Conservation (phyloP, 2,888 invertebrate genomes). For the Pachycephus smyrnensis region DNA sequence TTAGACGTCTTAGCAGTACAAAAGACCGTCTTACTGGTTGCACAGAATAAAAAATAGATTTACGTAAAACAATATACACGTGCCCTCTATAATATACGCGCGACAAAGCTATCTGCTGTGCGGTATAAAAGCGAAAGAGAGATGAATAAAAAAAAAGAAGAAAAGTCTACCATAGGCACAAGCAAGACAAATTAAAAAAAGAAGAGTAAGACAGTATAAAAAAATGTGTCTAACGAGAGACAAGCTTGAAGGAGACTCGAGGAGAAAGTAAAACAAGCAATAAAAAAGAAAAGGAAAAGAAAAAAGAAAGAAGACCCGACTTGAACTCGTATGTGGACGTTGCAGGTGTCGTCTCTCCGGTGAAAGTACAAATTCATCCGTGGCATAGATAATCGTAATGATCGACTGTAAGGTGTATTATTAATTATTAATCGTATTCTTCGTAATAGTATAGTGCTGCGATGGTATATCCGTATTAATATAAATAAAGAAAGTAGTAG, state of each 20-base stretch:
- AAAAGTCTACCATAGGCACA: no score
- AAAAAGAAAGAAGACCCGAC: constrained; percentile 12
- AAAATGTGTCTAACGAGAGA: no score
- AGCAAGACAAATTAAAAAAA: no score
- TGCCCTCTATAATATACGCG: no score
- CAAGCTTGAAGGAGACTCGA: constrained; percentile 33
- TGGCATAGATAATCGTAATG: constrained; percentile 18
- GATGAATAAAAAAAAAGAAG: no score
- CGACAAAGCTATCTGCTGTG: no score
- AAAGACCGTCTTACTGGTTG: not conserved
- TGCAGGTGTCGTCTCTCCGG: not conserved
- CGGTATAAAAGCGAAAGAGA: no score
- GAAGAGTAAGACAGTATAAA: no score
- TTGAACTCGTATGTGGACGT: not conserved
- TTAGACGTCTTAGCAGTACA: not conserved
- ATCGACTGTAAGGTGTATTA: constrained; percentile 11
- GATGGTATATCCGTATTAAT: constrained; percentile 20
- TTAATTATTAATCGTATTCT: constrained; percentile 16
- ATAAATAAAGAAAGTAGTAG: constrained; percentile 24
- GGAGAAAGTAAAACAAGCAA: constrained; percentile 34
- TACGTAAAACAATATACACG: no score
- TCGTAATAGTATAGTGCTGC: constrained; percentile 23
- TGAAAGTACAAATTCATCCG: no score
- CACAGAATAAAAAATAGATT: no score
- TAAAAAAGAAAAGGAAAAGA: constrained; percentile 14